Base-by-base conservation (phyloP, 2,888 invertebrate genomes). In the Serripes groenlandicus region DNA sequence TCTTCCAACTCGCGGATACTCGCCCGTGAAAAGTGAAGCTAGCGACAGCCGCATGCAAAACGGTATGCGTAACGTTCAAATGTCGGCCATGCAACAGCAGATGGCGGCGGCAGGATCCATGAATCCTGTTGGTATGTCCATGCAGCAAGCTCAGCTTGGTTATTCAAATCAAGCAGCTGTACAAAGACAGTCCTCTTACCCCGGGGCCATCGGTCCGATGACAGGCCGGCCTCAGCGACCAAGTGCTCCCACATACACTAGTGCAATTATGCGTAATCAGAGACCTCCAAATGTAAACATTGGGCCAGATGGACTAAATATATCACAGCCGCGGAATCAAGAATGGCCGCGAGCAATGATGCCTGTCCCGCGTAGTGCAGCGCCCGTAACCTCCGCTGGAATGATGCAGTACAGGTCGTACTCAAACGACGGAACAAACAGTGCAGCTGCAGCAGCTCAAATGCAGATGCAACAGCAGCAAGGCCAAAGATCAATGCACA, bases 261-360 rank as follows among this genome's bases (percentile, higher is more conserved):
- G 93, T 89, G 91, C 93, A 81, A 90, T 93, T 62, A 92, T 93
- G 93, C 89, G 93, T 32, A 93, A 92, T 75, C 96, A 96, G 90
- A 95, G 96, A 92, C 95, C 96, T 87, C 96, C 96, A 26, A 96
- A 96, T 93, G 96, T 96, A n/a, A 96, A 95, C 86, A 95, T 96
- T 37, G 96, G 96, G 52, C 95, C 96, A 7, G 96, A 96, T 80
- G 95, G 95, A 52, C 92, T 96, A 68, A 95, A 94, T 86, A 94
- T 94, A 60, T 93, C 94, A 30, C 94, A 94, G 81, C 92, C 92
- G 18, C 96, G 96, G 72, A 88, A 96, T 26, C 94, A 94, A 42
- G 96, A 96, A 49, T 96, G 95, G 95, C 79, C 86, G 30, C 90
- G 92, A n/a, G 89, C 82, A 26, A 71, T 71, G 71, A 71, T 56